Conservation (phyloP, 2,888 invertebrate species). For the Steinernema carpocapsae region DNA sequence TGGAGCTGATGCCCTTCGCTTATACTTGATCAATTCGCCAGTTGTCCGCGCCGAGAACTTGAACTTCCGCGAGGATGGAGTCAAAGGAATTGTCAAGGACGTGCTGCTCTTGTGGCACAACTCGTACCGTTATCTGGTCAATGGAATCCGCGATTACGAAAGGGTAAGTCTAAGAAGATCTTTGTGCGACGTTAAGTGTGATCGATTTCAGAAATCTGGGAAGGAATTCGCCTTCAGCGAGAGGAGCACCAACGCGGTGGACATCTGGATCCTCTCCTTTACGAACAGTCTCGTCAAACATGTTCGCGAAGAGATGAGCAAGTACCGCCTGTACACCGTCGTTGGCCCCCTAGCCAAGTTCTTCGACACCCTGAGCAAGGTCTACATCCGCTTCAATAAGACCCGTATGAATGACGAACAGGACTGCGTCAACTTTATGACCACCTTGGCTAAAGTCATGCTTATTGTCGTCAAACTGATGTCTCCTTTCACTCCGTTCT, state of each 20-base stretch:
- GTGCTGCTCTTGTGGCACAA: slow-evolving; percentile 92
- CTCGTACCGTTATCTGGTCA: slow-evolving; percentile 83
- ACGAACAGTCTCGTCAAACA: slow-evolving; percentile 89
- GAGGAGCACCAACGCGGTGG: slow-evolving; percentile 81
- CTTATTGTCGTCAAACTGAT: slow-evolving; percentile 88
- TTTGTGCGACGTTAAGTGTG: neutral
- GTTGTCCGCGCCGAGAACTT: slow-evolving; percentile 95
- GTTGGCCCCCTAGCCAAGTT: slow-evolving; percentile 90
- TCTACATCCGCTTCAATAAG: slow-evolving; percentile 97
- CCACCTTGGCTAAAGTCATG: slow-evolving; percentile 86
- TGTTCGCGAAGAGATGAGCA: slow-evolving; percentile 85
- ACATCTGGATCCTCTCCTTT: slow-evolving; percentile 94
- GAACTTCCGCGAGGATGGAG: slow-evolving; percentile 88
- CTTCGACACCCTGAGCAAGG: slow-evolving; percentile 95
- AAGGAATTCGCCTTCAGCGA: slow-evolving; percentile 48
- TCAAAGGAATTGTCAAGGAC: slow-evolving; percentile 92
- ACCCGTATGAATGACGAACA: slow-evolving; percentile 81
- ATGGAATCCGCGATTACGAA: slow-evolving; percentile 84
- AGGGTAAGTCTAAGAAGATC: slow-evolving; percentile 71
- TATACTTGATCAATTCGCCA: slow-evolving; percentile 96
- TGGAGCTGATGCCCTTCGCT: slow-evolving; percentile 92
- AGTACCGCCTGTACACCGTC: slow-evolving; percentile 92
- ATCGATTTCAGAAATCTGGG: slow-evolving; percentile 49
- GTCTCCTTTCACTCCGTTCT: slow-evolving; percentile 96
- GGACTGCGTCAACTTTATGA: slow-evolving; percentile 84